Base-by-base conservation (phyloP, 2,888 invertebrate genomes). In the Alentia gelatinosa region DNA sequence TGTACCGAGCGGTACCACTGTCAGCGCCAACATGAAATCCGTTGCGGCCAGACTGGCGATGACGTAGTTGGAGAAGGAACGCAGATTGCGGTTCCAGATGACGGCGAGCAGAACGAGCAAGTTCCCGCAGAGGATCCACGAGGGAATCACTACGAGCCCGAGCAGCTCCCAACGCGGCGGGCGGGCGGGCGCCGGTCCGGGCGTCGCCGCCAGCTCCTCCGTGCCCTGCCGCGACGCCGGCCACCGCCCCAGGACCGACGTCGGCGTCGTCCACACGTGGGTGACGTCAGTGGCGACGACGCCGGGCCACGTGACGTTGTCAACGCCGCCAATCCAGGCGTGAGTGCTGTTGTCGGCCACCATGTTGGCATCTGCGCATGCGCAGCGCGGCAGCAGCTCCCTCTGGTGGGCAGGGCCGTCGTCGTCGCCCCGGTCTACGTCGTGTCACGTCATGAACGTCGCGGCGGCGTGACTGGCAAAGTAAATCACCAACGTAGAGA, bases 21-120 rank as follows among this genome's bases (percentile, higher is more conserved):
- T 47, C 23, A 93, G 39, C 0, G 92, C 93, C 83, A 93, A 89
- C 37, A 93, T 90, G 89, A 93, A 93, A 79, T 93, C 93, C 0
- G 93, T 93, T 47, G 92, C 56, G 26, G 93, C 93, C 26, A 93
- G 91, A 74, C 91, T 91, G 30, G 93, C 93, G 39, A 93, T 93
- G 83, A 93, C 93, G 50, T 89, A 91, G 91, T 93, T 93, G 35
- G 93, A 93, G 19, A 93, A 88, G 15, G 93, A 93, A 35, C 92
- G 79, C 15, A 93, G 92, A 39, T 91, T 91, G 30, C 91, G 90
- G 63, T 92, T 84, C 26, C 90, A 50, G 33, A 90, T 26, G 37
- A 93, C 93, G 19, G 93, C 91, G 37, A 93, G 42, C 33, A 93
- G 90, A 12, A 93, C 93, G 33, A 93, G 89, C 40, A 92, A 74